phyloP scores from a whole-genome alignment of 2,113 vertebrate genomes.

The Irena cyanogastra region DNA sequence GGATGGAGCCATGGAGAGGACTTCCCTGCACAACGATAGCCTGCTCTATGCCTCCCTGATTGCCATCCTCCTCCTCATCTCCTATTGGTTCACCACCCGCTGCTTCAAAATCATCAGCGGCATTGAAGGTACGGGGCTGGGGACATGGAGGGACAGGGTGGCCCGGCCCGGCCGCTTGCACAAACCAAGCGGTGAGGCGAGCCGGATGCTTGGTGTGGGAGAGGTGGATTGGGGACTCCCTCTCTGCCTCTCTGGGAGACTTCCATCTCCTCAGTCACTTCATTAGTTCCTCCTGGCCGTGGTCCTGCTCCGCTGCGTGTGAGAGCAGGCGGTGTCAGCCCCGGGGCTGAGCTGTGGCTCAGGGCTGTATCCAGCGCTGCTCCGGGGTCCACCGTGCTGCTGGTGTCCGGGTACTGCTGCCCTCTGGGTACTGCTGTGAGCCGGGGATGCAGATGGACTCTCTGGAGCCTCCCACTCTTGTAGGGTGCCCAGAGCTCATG shows the following conservation, averaged over 20 bases:
- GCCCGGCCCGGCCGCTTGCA: background rate
- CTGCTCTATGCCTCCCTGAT: constrained; percentile 68
- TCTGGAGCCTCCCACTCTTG: background rate
- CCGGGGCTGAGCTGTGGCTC: fast-evolving
- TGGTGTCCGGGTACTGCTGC: fast-evolving
- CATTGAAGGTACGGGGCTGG: constrained; percentile 51
- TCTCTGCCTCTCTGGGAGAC: background rate
- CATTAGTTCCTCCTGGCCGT: background rate
- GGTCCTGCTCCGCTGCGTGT: background rate
- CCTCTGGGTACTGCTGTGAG: fast-evolving
- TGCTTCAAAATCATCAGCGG: constrained; percentile 69
- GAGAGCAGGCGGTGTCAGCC: background rate
- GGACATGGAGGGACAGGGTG: background rate
- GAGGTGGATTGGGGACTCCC: too few species aligned
- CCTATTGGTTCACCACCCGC: constrained; percentile 69
- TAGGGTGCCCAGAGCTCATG: background rate
- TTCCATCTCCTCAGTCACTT: background rate
- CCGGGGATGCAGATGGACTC: fast-evolving
- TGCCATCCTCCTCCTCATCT: constrained; percentile 66
- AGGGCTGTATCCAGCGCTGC: background rate
- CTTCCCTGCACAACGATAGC: constrained; percentile 67
- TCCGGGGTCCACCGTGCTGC: fast-evolving
- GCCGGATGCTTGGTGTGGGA: background rate
- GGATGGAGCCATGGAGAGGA: constrained; percentile 70
- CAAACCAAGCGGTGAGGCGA: fast-evolving